Conservation (phyloP, 2,113 vertebrate genomes). For the Grammomys surdaster region DNA sequence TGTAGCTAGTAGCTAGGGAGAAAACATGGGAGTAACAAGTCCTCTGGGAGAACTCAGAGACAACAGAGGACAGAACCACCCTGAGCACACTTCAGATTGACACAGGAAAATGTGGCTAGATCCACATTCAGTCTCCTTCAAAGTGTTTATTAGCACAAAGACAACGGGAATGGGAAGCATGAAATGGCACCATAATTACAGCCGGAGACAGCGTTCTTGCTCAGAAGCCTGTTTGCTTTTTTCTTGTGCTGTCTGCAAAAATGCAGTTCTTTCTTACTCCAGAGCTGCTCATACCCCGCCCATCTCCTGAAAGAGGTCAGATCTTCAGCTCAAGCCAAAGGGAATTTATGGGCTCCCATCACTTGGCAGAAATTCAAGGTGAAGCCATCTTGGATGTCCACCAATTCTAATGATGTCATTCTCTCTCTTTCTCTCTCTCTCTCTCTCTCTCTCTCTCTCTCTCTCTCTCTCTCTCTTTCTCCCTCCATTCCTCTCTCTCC, state of each 20-base stretch:
- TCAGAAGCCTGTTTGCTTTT: constrained; percentile 7
- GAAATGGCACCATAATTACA: constrained; percentile 7
- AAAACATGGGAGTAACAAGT: not conserved
- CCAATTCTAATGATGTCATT: constrained; percentile 54
- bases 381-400: constrained; percentile 40
- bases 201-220: constrained; percentile 33
- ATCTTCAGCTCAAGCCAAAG: constrained; percentile 26
- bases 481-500: not conserved
- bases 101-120: not conserved
- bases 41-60: not conserved
- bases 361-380: constrained; percentile 36
- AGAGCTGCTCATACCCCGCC: not conserved
- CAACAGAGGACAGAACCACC: not conserved
- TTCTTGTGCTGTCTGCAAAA: not conserved
- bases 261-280: not conserved
- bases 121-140: not conserved
- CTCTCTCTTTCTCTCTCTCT: not conserved
- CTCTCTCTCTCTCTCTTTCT: rapidly evolving
- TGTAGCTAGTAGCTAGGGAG: not conserved
- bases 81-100: not conserved
- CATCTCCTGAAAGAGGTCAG: not conserved
- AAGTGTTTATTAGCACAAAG: not conserved
- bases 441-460: not conserved
- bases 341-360: constrained; percentile 56
- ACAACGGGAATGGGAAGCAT: not conserved